Base-by-base conservation (phyloP, 1,140 invertebrate species). In the Colletes latitarsis region DNA sequence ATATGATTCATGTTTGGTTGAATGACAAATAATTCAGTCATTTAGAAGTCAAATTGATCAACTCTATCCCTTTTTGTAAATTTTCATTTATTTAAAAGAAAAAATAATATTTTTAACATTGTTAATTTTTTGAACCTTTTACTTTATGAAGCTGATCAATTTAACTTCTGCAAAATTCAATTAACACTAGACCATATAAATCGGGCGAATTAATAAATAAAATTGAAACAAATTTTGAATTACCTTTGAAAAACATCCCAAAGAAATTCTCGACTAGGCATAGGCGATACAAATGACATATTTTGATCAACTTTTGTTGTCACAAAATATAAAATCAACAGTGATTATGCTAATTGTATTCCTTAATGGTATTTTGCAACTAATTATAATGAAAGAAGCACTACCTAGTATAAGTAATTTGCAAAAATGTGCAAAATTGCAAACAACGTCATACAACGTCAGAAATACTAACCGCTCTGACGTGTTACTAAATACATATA, bases 171-270 rank as follows among this genome's bases (percentile, higher is more conserved):
- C 46, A 17, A 41, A 62, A 21, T n/a, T 8, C 43, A 46, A 8
- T 58, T 43, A 67, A 76, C 75, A 41, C 39, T 6, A 30, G 30
- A 30, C 30, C 30, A 30, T 30, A 30, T 30, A 30, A 75, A 66
- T 66, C 39, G 19, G 4, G 14, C 8, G 30, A 43, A 43, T 46
- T 4, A 69, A 57, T 30, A 58, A 72, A 39, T 60, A 41, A 49
- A 73, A 62, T 53, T 60, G 3, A 30, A 46, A 30, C 12, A 53
- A 17, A 75, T 10, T 46, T 68, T 12, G 60, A 71, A 21, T 87
- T 95, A 96, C 97, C 96, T 96, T 94, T 96, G 95, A 90, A 97
- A 97, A 14, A 97, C 95, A 88, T 96, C 95, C 96, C 96, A 97
- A 14, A 97, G 92, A 90, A 97, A 97, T 85, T 97, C 95, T 72